Evolutionary conservation across 1,140 invertebrate genomes (phyloP), one percentile per base, ranked within the genome.

Genomic region (Lepidotrigona ventralis): DNA sequence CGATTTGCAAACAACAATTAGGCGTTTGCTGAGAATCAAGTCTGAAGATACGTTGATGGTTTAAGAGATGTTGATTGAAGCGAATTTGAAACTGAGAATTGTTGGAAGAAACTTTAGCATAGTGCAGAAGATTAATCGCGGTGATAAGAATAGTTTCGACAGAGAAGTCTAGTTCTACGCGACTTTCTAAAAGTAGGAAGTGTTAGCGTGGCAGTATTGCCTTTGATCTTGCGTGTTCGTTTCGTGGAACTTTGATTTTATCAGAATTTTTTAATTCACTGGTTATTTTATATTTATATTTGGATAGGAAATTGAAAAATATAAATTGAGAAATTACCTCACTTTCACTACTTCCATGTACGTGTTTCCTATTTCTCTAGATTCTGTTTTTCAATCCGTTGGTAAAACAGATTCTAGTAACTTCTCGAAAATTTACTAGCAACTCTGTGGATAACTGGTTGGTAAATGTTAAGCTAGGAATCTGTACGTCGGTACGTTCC

Each of bases 1-100:
- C 80, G 85, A 89, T 89, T 88, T 88, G 81, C 66, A 88, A 88
- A 82, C 58, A 84, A 88, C 87, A 74, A 88, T 88, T 86, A 83
- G 26, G 33, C 26, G 53, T 79, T 75, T 33, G 68, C 51, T 85
- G 82, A 23, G 82, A 87, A 56, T 79, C 68, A 58, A 33, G 3
- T 1, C 17, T 63, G n/a, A 79, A 83, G 78, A 26, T 60, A 11
- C n/a, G 14, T 15, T 3, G 21, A 33, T 54, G 70, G 73, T 69
- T 54, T 46, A 9, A 58, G 15, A 39, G 21, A n/a, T 23, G 0
- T 11, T 21, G 0, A 23, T 56, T 9, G 9, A 17, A 14, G 56
- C 12, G 12, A 54, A 74, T 64, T 64, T 33, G 29, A 12, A 23
- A 2, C 9, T 2, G 73, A 60, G 39, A 21, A 11, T 56, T 33